Evolutionary conservation across 1,140 invertebrate genomes (phyloP).

Genomic region (Whitmania pigra): DNA sequence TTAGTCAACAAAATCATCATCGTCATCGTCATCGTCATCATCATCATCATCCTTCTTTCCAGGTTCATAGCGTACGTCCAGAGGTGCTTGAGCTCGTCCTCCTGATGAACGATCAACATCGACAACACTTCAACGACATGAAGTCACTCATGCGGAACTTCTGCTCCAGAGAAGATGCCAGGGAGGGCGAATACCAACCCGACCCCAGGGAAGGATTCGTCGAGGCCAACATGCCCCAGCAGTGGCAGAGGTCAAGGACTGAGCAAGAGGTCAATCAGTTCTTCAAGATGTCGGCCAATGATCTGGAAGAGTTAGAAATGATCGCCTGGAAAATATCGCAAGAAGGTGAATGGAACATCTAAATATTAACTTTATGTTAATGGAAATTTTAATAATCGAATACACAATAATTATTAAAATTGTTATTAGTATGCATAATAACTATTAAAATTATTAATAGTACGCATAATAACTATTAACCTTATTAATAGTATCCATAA

Average conservation of each 20-base stretch:
- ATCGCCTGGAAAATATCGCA: not conserved
- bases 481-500: not conserved
- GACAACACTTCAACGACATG: not conserved
- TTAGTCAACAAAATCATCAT: not conserved
- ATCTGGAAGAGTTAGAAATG: not conserved
- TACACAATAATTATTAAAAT: conserved; percentile 4
- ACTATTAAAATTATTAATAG: not conserved
- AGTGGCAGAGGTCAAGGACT: no score
- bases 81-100: not conserved
- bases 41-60: not conserved
- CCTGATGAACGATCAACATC: conserved; percentile 2
- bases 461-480: not conserved
- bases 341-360: not conserved
- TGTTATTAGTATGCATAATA: conserved; percentile 2
- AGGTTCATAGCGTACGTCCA: conserved; percentile 2
- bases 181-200: not conserved
- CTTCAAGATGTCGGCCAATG: not conserved
- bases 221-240: no score
- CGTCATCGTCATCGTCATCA: not conserved
- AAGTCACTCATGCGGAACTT: not conserved
- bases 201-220: no score
- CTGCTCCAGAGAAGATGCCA: not conserved
- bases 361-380: not conserved
- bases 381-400: not conserved
- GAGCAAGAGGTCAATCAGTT: no score